Base-by-base conservation (phyloP, 2,113 vertebrate genomes). In the Neolamprologus sp. region DNA sequence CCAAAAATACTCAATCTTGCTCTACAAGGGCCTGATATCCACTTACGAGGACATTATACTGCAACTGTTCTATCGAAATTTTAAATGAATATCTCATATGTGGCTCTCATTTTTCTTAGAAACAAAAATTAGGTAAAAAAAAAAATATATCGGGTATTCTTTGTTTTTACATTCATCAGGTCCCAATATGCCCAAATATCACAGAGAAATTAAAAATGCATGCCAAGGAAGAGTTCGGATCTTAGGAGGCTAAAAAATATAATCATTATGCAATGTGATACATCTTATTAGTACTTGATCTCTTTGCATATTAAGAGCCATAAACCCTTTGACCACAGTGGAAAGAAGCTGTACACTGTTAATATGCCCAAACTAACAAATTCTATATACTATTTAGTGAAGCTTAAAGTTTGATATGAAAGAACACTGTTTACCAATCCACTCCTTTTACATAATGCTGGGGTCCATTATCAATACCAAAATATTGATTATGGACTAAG, bases 81-180 rank as follows among this genome's bases (percentile, higher is more conserved):
- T 54, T 1, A 12, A 54, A 54, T 0, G 2, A 54, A 54, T 21
- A 7, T 21, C n/a, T 54, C n/a, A 54, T 54, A 54, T 54, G 51
- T 54, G 3, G 51, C 51, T 54, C 51, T 54, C 51, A 21, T 54
- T 54, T 54, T 54, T 21, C n/a, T 54, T 21, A 54, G 0, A 12
- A 21, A 54, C 10, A 7, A 12, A 54, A 54, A 21, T 54, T 12
- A 21, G 51, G n/a, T 54, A 2, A 54, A 53, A 47, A 51, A 51
- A 3, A 4, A 4, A 4, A 8, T 7, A 49, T 1, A 23, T 23
- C 0, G 1, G 53, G 3, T 55, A 55, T 55, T 23, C 21, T 23
- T 55, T 4, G 3, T 23, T 55, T 23, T 55, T 55, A 55, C 4
- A 55, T 55, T 55, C 1, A 23, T 13, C 53, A 55, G 53, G 53